Percentiles rank a stretch among this genome's conserved stretches.
These are phyloP conservation scores for Tortrix viridana DNA, from an alignment of 2,888 invertebrate species.

Conservation along the genomic window DNA sequence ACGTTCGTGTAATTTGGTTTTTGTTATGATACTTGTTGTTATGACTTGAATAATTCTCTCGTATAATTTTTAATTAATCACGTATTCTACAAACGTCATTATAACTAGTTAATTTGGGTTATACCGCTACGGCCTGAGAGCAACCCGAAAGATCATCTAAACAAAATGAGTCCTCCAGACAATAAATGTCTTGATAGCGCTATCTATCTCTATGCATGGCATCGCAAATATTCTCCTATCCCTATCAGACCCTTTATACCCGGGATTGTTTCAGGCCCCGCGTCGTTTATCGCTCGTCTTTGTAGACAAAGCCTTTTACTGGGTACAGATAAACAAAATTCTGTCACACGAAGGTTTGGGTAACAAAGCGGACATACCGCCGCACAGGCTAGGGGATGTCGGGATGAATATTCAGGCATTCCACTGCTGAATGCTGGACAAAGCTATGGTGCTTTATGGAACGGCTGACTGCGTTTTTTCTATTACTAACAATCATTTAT, in stretches of 20 bases:
- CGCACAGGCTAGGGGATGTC: constrained; percentile 1
- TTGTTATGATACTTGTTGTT: too few species aligned
- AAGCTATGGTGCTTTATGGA: too few species aligned
- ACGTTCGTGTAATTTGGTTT: too few species aligned
- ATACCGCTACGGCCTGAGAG: neutral
- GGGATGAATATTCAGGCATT: too few species aligned
- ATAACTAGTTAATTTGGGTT: neutral
- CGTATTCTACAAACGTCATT: too few species aligned
- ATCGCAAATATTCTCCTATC: constrained; percentile 53
- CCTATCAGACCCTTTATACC: constrained; percentile 47
- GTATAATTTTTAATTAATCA: too few species aligned
- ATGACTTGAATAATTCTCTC: too few species aligned
- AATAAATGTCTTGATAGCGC: constrained; percentile 49
- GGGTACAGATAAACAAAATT: constrained; percentile 68
- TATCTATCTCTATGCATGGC: constrained; percentile 50
- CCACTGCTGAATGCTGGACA: too few species aligned
- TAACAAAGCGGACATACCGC: constrained; percentile 54
- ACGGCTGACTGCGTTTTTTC: too few species aligned
- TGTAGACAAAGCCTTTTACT: constrained; percentile 68
- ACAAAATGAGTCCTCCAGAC: constrained; percentile 20
- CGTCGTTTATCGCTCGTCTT: constrained; percentile 64
- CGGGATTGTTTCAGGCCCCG: constrained; percentile 48
- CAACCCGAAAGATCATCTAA: neutral
- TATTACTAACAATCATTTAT: too few species aligned
- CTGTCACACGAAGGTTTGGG: constrained; percentile 53